phyloP scores from a whole-genome alignment of 2,888 invertebrate genomes.

The Rotaria magnacalcarata region DNA sequence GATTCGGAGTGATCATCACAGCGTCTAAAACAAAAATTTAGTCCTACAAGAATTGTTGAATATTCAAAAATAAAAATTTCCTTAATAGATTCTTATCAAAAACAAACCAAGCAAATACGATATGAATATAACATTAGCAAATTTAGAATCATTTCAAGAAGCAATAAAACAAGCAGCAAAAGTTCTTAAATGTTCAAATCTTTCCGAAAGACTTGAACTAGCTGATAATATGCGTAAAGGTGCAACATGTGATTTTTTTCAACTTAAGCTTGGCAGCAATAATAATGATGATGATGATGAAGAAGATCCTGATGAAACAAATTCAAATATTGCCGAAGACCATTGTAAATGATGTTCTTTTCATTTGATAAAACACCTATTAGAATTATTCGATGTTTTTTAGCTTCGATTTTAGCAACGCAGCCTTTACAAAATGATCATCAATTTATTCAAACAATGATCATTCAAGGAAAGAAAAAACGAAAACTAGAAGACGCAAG shows the following conservation, averaged over 20 bases:
- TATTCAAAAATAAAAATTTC: neutral
- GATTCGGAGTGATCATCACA: too few relatives aligned
- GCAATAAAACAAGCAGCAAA: slow-evolving; percentile 1
- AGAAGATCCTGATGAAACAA: neutral
- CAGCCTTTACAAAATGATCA: neutral
- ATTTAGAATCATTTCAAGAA: slow-evolving; percentile 32
- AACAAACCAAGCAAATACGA: slow-evolving; percentile 13
- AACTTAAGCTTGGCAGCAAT: neutral
- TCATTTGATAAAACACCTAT: neutral
- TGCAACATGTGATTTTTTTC: slow-evolving; percentile 1
- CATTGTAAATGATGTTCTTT: neutral
- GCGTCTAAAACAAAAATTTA: too few relatives aligned
- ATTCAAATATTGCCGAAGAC: neutral
- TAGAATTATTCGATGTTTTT: neutral
- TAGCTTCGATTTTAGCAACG: neutral
- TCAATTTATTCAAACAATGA: slow-evolving; percentile 22
- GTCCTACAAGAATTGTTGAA: too few relatives aligned
- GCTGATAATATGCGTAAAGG: slow-evolving; percentile 31
- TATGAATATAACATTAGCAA: neutral
- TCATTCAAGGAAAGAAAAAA: neutral
- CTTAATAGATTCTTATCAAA: neutral
- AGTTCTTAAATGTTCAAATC: neutral
- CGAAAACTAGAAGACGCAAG: neutral
- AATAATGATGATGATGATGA: neutral
- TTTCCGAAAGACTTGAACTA: neutral